Conservation (phyloP, 1,140 invertebrate genomes). For the Heliconius himera region DNA sequence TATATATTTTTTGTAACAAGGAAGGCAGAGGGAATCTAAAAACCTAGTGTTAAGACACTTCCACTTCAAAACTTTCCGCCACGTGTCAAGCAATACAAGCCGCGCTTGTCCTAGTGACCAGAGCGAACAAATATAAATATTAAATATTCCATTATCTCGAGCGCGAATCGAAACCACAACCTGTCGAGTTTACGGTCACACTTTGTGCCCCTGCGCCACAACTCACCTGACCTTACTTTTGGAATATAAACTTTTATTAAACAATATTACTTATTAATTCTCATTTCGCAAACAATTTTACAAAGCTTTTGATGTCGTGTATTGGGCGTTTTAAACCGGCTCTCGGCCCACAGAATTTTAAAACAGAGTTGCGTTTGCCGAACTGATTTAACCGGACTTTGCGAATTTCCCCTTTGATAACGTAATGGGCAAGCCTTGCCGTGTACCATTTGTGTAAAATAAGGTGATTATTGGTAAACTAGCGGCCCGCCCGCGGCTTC, state of each 20-base stretch:
- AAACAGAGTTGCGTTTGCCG: constrained; percentile 4
- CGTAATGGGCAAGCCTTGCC: constrained; percentile 4
- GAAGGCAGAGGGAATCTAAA: too few species aligned
- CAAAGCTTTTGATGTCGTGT: not conserved
- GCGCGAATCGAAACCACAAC: too few species aligned
- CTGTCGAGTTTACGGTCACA: too few species aligned
- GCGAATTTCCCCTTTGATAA: constrained; percentile 18
- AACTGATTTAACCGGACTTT: constrained; percentile 21
- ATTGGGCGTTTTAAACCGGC: not conserved
- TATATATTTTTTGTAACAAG: too few species aligned
- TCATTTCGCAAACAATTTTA: not conserved
- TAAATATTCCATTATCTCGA: too few species aligned
- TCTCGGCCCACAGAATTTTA: constrained; percentile 1
- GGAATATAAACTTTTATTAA: not conserved
- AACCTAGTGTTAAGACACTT: too few species aligned
- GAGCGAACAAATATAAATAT: too few species aligned
- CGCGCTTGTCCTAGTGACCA: too few species aligned
- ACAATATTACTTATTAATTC: constrained; percentile 9
- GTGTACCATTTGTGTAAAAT: not conserved
- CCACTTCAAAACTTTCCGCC: too few species aligned
- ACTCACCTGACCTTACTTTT: too few species aligned
- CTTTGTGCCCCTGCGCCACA: too few species aligned
- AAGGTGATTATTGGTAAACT: not conserved
- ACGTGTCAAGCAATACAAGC: too few species aligned
- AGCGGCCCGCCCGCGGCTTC: not conserved